Conservation (phyloP, 2,888 invertebrate genomes). For the Brassicogethes aeneus region DNA sequence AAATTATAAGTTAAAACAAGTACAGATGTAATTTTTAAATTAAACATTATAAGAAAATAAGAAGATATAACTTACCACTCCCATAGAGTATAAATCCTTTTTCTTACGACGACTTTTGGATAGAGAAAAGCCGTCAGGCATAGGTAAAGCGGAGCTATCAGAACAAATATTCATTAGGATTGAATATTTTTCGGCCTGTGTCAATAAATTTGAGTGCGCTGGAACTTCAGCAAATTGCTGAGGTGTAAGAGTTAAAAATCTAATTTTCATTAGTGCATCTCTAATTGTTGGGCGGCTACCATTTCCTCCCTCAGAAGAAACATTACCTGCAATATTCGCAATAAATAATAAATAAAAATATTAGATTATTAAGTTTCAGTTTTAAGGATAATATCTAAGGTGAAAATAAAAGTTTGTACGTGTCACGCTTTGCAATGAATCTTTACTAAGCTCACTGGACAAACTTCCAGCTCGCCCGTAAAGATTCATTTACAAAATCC, state of each 20-base stretch:
- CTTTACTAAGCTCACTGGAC: too few species aligned
- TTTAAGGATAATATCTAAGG: too few species aligned
- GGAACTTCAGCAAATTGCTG: conserved; percentile 80
- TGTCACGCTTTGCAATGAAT: too few species aligned
- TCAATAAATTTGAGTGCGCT: conserved; percentile 62
- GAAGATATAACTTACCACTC: too few species aligned
- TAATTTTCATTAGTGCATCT: conserved; percentile 64
- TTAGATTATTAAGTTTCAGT: background rate
- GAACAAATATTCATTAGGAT: conserved; percentile 78
- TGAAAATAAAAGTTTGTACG: too few species aligned
- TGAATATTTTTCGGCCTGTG: conserved; percentile 69
- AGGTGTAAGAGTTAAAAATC: conserved; percentile 70
- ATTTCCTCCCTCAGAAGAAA: conserved; percentile 16
- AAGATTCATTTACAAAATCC: too few species aligned
- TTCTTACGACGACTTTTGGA: conserved; percentile 44
- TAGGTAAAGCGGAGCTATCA: conserved; percentile 54
- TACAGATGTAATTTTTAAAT: too few species aligned
- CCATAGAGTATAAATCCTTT: conserved; percentile 18
- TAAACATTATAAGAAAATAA: too few species aligned
- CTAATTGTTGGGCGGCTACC: conserved; percentile 43
- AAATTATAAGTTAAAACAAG: too few species aligned
- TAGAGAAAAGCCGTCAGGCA: conserved; percentile 67
- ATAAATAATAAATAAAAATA: background rate
- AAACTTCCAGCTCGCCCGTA: too few species aligned
- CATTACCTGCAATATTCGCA: conserved; percentile 16